Base-by-base conservation (phyloP, 2,113 vertebrate species). In the Alectura lathami region DNA sequence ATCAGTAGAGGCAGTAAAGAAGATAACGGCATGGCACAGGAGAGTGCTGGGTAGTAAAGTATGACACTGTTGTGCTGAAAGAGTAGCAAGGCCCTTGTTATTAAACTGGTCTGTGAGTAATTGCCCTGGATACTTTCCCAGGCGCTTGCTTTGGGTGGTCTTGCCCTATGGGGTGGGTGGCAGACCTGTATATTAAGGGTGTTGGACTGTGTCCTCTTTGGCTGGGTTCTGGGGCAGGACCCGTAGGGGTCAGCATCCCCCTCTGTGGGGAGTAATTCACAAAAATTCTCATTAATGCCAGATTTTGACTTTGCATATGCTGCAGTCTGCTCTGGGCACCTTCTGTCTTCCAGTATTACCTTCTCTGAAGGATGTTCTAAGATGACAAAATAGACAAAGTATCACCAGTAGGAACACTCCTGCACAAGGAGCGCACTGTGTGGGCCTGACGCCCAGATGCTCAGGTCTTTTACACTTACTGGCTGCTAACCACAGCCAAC, bases 81-180 rank as follows among this genome's bases (percentile, higher is more conserved):
- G 12, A 40, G 9, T 43, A 56, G 15, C 77, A 68, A 67, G 45
- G 16, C 32, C 43, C 24, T 18, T 36, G 23, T 54, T 67, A 15
- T 57, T 85, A 34, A 17, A 53, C 9, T 38, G 40, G 63, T 9
- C 24, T 29, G 45, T 13, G 24, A 95, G 75, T 79, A 76, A 64
- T 75, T 73, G 40, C 17, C 22, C 78, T 93, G 87, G 77, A 40
- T 82, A 6, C 38, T 76, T 80, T 94, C 86, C 90, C 79, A 91
- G 74, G 74, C 18, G 42, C 30, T 85, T 91, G 40, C 43, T 51
- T 57, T n/a, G 53, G 57, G 70, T 94, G 70, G 81, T 85, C 74
- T 59, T 85, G 40, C 70, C 75, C 77, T 40, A n/a, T 3, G 11
- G 63, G 13, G 12, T 48, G 68, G 22, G 42, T 62, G 40, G n/a